Evolutionary conservation across 2,797 vertebrate species (phyloP), one percentile per base, ranked within the genome.

Genomic region (Cossypha heuglini): DNA sequence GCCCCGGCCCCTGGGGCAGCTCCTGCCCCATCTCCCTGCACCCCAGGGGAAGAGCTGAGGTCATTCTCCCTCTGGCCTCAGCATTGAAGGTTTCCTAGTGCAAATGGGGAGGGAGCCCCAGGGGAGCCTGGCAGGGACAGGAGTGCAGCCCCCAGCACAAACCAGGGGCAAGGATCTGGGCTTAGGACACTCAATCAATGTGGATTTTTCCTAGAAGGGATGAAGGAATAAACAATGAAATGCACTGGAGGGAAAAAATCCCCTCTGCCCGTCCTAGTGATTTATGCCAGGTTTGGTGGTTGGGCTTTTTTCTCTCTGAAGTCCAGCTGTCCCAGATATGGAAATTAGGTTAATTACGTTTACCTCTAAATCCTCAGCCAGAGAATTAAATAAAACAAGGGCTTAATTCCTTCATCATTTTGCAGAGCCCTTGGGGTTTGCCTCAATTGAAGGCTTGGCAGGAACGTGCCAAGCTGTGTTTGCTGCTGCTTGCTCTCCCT

Each of bases 331-430:
- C 91, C 96, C 96, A 97, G 96, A 95, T 95, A 97, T 76, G 93
- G 96, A 96, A 97, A 97, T 97, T 95, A 96, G 96, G 96, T 97
- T 96, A 96, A 96, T 97, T 96, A 96, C 87, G 33, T 96, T 96
- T 97, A 97, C 96, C 95, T 95, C 95, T 93, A 96, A 97, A 96
- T 97, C 96, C 95, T 94, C 94, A 93, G 89, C 87, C 64, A 74
- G 95, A 95, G 96, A 97, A 97, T 96, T 96, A 96, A 97, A 96
- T 96, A 95, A 96, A 97, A 97, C 93, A 95, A 92, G 79, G 94
- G 93, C 96, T 97, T 97, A 96, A 97, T 97, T 94, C 96, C 87
- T 88, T 90, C 96, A 95, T 96, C 94, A 86, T 91, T 96, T 78
- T 49, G 85, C 94, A 92, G 85, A 78, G 90, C 96, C 87, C 92